Base-by-base conservation (phyloP, 2,113 vertebrate genomes). In the Protobothrops flavoviridis region DNA sequence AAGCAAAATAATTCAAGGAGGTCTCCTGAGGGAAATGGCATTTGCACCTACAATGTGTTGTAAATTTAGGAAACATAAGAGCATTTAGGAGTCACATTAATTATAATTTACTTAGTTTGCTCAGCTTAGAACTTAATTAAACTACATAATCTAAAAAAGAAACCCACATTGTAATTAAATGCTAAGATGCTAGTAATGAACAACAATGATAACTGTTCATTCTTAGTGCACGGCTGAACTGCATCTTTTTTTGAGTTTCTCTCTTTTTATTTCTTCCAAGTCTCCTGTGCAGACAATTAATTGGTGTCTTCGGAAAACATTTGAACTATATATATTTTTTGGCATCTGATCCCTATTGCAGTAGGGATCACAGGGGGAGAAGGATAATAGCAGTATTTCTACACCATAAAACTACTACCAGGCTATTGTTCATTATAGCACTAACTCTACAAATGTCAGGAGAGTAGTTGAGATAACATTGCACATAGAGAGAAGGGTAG, bases 61-160 rank as follows among this genome's bases (percentile, higher is more conserved):
- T 85, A 81, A 90, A 64, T 94, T 94, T 92, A 53, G 87, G 93
- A 94, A 74, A 89, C 93, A 53, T 85, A 89, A 92, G 87, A 91
- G 90, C 56, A 74, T 91, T 89, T 89, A 59, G 93, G 87, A 94
- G 87, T 89, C 90, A 86, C 61, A 89, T 91, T 91, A 93, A 93
- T 89, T 89, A 91, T 91, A 94, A 91, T 94, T 90, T 90, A 92
- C 53, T 94, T 94, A 89, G 93, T 94, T 94, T 89, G 90, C 91
- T 93, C 87, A 93, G 61, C 87, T 92, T 94, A 89, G 87, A 94
- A 56, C 87, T 94, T 85, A 92, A 93, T 91, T 85, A 91, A 91
- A 85, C 85, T 23, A 11, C 86, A 85, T 89, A 53, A 91, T 93
- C 61, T 89, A 74, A 90, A 64, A 81, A 85, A 94, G 55, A 89